Evolutionary conservation across 1,140 invertebrate genomes (phyloP), one percentile per base, ranked within the genome.

Genomic region (Lanistes nyassanus): DNA sequence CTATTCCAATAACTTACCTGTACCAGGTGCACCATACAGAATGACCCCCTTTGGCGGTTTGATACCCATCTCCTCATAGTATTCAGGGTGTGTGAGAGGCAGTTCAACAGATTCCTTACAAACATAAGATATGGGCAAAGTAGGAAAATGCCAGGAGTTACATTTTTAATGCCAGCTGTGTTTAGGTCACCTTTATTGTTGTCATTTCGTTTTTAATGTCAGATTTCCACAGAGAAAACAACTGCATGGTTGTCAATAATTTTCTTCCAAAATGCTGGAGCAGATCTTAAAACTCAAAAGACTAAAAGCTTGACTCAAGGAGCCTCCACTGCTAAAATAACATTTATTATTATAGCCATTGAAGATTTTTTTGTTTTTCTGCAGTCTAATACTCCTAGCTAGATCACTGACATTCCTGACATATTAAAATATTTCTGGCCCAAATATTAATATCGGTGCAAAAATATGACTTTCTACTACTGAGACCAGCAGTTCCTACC

Each of bases 11-110:
- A 9, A 84, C 72, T 71, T 74, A 89, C 90, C 97, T 66, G 98
- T 99, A 39, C 98, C 98, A 3, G 98, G 98, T 65, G 96, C 94
- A 0, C 98, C 98, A 91, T 99, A 99, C 13, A 99, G 91, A 88
- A 99, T 99, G 9, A 99, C 98, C 76, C 98, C 98, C 89, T 99
- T 99, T 0, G 98, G 98, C 31, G 98, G 98, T 88, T 98, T 98
- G 76, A 99, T 99, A 78, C 98, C 98, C 98, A 99, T 99, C 91
- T 99, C 98, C 90, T 99, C 98, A 89, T 99, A 99, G 90, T 99
- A 99, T 90, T 99, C 98, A 23, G 98, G 98, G 92, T 99, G 98
- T 47, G 98, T 99, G 23, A 99, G 89, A 1, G 98, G 98, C 65
- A 99, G 90, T 89, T 99, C 98, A 3, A 99, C 98, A 75, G 97